These are phyloP conservation scores for Andrena dorsata DNA, from an alignment of 2,888 invertebrate species.

Conservation along the genomic window DNA sequence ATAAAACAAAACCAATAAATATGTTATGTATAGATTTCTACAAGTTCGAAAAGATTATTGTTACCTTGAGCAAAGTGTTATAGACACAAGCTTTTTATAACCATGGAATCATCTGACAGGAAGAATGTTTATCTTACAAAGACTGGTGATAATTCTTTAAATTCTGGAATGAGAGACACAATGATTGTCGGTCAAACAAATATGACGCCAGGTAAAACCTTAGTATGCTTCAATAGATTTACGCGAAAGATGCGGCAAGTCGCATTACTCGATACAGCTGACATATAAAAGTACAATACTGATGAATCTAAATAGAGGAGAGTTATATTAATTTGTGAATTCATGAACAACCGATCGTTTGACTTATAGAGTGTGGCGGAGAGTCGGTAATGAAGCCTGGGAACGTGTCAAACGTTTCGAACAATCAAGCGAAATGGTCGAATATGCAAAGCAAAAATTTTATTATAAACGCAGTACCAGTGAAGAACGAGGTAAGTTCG, in stretches of 20 bases:
- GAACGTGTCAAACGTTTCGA: conserved; percentile 69
- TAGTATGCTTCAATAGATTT: conserved; percentile 9
- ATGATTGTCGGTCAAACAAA: conserved; percentile 71
- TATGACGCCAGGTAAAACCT: conserved; percentile 66
- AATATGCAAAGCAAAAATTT: conserved; percentile 71
- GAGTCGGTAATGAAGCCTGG: conserved; percentile 71
- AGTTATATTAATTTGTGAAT: conserved; percentile 1
- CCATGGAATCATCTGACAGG: conserved; percentile 72
- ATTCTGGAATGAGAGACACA: conserved; percentile 71
- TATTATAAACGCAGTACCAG: conserved; percentile 70
- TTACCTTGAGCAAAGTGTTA: background rate
- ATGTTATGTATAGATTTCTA: conserved; percentile 23
- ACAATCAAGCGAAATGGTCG: conserved; percentile 72
- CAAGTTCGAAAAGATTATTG: conserved; percentile 25
- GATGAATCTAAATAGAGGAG: too few species aligned
- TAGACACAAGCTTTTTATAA: conserved; percentile 27
- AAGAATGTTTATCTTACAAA: conserved; percentile 73
- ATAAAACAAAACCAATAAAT: conserved; percentile 4
- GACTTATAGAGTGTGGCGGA: conserved; percentile 60
- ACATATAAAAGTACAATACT: background rate
- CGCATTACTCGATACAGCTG: background rate
- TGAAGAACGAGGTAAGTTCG: conserved; percentile 68
- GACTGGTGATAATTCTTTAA: conserved; percentile 67
- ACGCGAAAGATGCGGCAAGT: background rate
- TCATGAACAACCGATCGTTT: background rate